Evolutionary conservation across 2,888 invertebrate species (phyloP).

Genomic region (Tipula unca): DNA sequence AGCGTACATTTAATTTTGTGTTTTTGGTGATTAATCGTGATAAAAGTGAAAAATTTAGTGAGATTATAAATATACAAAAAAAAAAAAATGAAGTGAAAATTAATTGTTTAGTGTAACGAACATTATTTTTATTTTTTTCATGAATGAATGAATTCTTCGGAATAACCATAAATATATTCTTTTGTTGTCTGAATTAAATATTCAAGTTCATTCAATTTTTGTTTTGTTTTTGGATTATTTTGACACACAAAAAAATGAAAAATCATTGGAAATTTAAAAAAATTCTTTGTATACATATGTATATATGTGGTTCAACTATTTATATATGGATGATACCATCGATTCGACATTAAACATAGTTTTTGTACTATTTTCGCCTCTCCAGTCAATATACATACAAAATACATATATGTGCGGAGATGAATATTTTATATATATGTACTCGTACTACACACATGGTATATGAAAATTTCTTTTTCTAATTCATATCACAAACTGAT

Average conservation of each 20-base stretch:
- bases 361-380: not conserved
- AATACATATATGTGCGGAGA: too few species aligned
- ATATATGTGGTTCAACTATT: not conserved
- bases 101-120: not conserved
- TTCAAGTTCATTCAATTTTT: not conserved
- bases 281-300: not conserved
- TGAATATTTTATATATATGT: too few species aligned
- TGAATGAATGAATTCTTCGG: not conserved
- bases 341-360: not conserved
- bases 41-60: not conserved
- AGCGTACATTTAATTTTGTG: not conserved
- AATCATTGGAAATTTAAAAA: not conserved
- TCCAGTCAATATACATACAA: too few species aligned
- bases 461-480: not conserved
- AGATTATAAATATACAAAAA: not conserved
- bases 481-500: not conserved
- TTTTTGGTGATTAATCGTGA: not conserved
- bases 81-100: not conserved
- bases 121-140: not conserved
- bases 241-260: not conserved
- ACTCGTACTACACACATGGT: too few species aligned
- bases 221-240: not conserved
- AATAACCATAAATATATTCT: not conserved
- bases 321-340: not conserved
- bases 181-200: not conserved